phyloP scores from a whole-genome alignment of 2,888 invertebrate genomes.

The Cheilosia variabilis region DNA sequence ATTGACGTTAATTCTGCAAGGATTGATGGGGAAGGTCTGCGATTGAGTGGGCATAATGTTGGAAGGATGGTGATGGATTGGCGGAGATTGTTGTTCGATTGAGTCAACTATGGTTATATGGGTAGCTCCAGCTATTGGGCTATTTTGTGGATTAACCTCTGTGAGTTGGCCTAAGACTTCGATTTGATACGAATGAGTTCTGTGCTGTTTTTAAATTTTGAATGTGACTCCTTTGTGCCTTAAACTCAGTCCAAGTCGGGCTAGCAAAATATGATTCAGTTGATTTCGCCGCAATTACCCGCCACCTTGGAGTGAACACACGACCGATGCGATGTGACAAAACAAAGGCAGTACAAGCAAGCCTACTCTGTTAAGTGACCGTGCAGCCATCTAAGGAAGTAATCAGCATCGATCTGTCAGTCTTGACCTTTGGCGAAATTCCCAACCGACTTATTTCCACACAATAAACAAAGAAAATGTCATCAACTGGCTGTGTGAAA shows the following conservation, averaged over 20 bases:
- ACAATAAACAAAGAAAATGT: conserved; percentile 26
- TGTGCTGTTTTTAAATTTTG: too few relatives aligned
- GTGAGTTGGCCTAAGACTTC: background rate
- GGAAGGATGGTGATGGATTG: conserved; percentile 13
- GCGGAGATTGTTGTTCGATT: background rate
- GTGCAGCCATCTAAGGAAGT: conserved; percentile 10
- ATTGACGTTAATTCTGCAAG: conserved; percentile 35
- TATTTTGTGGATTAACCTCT: too few relatives aligned
- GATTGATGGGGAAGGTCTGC: conserved; percentile 11
- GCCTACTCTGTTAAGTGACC: background rate
- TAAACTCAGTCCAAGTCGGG: too few relatives aligned
- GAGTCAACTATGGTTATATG: too few relatives aligned
- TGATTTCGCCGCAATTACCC: too few relatives aligned
- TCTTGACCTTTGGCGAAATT: conserved; percentile 3
- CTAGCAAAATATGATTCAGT: too few relatives aligned
- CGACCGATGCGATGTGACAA: background rate
- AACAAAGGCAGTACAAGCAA: background rate
- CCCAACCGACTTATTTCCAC: background rate
- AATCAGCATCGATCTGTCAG: conserved; percentile 2
- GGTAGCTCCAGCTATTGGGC: too few relatives aligned
- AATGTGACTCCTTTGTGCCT: too few relatives aligned
- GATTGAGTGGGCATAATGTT: background rate
- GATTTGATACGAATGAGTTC: too few relatives aligned
- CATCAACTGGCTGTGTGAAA: background rate
- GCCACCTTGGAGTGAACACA: too few relatives aligned